Evolutionary conservation across 1,140 invertebrate genomes (phyloP).

Genomic region (Riptortus pedestris): DNA sequence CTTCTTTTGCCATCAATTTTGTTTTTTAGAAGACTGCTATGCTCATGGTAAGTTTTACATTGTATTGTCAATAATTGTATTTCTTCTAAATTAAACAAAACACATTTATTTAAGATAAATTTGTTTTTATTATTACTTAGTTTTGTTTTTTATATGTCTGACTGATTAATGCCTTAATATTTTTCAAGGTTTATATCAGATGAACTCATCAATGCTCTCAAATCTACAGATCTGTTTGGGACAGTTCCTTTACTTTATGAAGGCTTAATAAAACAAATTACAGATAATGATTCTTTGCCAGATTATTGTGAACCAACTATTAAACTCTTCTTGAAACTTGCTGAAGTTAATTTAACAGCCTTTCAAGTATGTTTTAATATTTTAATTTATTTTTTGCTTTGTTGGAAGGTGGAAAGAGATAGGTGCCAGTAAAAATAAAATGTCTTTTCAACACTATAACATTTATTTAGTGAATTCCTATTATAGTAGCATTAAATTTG

Average conservation of each 20-base stretch:
- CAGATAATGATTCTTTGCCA: constrained; percentile 2
- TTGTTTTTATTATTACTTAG: neutral
- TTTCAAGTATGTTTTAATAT: constrained; percentile 27
- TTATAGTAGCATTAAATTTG: no score
- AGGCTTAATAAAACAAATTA: constrained; percentile 12
- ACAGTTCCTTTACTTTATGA: constrained; percentile 19
- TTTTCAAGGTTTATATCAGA: constrained; percentile 10
- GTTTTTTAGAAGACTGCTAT: neutral
- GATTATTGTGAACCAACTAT: constrained; percentile 13
- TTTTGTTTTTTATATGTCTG: neutral
- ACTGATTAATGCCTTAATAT: neutral
- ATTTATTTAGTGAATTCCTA: no score
- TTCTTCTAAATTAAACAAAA: neutral
- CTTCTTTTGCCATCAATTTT: neutral
- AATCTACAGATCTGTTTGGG: constrained; percentile 14
- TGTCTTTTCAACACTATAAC: no score
- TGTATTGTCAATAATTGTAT: neutral
- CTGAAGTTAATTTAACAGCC: constrained; percentile 4
- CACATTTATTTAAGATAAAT: neutral
- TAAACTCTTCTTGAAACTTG: constrained; percentile 16
- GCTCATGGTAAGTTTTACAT: neutral
- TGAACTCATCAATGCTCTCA: constrained; percentile 12
- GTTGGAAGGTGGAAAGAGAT: no score
- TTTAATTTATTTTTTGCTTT: constrained; percentile 31
- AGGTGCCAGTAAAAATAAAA: no score